Percentiles rank a stretch among this genome's conserved stretches.
Conservation (phyloP, 2,113 vertebrate genomes). For the Pheucticus melanocephalus region DNA sequence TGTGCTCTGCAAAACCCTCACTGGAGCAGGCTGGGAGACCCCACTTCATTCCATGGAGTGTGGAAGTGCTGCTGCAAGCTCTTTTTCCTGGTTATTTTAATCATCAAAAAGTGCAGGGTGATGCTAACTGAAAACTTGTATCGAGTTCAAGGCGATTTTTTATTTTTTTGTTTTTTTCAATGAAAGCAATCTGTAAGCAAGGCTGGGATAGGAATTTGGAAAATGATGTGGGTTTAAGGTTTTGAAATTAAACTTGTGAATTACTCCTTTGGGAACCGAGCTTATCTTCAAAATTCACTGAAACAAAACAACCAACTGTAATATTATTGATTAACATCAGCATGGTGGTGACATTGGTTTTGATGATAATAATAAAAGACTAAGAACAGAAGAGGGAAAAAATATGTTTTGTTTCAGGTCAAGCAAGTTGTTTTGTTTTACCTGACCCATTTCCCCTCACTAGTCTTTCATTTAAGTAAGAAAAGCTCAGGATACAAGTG, state of each 20-base stretch:
- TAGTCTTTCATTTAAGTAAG: neutral
- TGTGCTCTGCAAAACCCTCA: neutral
- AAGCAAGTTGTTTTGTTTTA: neutral
- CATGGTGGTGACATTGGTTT: neutral
- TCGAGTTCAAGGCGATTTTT: neutral
- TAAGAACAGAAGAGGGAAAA: neutral
- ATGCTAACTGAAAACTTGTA: neutral
- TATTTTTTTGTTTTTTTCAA: neutral
- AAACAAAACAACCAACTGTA: neutral
- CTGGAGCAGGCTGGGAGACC: accelerated
- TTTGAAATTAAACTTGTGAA: neutral
- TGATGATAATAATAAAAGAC: neutral
- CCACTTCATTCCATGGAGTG: neutral
- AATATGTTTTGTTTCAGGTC: neutral
- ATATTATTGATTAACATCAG: neutral
- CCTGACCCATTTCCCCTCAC: neutral
- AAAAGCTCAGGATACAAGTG: neutral
- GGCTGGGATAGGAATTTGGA: neutral
- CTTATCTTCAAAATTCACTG: neutral
- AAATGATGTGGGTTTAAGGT: neutral
- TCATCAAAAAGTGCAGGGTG: neutral
- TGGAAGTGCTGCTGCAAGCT: neutral
- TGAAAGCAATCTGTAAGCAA: neutral
- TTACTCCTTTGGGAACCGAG: neutral
- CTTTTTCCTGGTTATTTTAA: neutral